These are phyloP conservation scores for Macropodus opercularis DNA, from an alignment of 2,797 vertebrate species.

Conservation along the genomic window DNA sequence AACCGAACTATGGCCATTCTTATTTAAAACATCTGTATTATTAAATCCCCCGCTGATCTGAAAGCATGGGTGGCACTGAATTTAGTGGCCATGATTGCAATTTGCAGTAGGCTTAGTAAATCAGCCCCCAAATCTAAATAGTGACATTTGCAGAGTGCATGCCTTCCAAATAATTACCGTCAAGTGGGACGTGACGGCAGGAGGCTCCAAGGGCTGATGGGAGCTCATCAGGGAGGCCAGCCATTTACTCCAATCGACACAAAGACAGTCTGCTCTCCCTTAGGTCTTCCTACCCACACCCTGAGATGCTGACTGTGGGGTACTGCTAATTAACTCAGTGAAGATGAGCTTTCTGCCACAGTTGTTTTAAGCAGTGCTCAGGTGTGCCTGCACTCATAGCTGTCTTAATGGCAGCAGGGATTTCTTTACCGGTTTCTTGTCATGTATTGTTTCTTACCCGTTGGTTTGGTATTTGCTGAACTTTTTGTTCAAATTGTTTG, in stretches of 20 bases:
- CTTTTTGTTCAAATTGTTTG: conserved; percentile 3
- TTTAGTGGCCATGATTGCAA: conserved; percentile 46
- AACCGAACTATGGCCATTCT: conserved; percentile 37
- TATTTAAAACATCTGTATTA: conserved; percentile 37
- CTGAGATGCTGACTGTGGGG: conserved; percentile 73
- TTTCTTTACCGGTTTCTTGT: conserved; percentile 12
- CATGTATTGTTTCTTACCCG: conserved; percentile 2
- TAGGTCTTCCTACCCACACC: conserved; percentile 67
- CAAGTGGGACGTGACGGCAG: conserved; percentile 75
- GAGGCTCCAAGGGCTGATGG: conserved; percentile 72
- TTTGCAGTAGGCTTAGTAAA: conserved; percentile 54
- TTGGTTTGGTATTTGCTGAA: conserved; percentile 1
- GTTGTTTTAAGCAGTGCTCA: conserved; percentile 73
- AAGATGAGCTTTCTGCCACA: conserved; percentile 74
- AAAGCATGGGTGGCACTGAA: conserved; percentile 48
- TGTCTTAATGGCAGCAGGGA: conserved; percentile 35
- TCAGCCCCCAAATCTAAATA: conserved; percentile 77
- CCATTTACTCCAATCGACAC: conserved; percentile 77
- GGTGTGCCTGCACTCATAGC: conserved; percentile 60
- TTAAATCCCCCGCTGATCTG: conserved; percentile 40
- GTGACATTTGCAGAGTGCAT: conserved; percentile 72
- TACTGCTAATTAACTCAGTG: conserved; percentile 79
- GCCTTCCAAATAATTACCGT: conserved; percentile 80
- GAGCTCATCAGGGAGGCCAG: conserved; percentile 76
- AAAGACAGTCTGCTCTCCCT: conserved; percentile 73